A percentile compares a stretch with the other conserved stretches of the same genome.
Evolutionary conservation across 1,140 invertebrate species (phyloP).

Genomic region (Drosophila pseudoobscura): DNA sequence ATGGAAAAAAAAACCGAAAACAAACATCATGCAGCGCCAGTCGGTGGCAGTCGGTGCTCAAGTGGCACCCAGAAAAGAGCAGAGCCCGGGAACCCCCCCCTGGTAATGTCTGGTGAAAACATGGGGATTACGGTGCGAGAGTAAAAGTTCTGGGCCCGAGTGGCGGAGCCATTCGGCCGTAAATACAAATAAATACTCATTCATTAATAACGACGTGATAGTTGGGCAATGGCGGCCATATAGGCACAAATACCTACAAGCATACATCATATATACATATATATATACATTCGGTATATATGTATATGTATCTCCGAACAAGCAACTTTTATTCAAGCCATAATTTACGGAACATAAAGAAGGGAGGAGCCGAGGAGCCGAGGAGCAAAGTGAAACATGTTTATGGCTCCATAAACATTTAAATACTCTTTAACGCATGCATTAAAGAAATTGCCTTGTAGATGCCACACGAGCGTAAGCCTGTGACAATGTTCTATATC

Average conservation of each 20-base stretch:
- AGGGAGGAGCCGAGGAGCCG: neutral
- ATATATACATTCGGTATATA: slow-evolving; percentile 2
- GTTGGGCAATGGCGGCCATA: slow-evolving; percentile 47
- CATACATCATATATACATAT: slow-evolving; percentile 20
- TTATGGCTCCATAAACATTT: slow-evolving; percentile 30
- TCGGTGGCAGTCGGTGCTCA: slow-evolving; percentile 2
- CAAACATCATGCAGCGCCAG: slow-evolving; percentile 15
- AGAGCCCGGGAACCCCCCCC: neutral
- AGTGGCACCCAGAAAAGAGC: slow-evolving; percentile 21
- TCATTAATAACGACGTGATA: slow-evolving; percentile 81
- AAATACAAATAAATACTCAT: slow-evolving; percentile 81
- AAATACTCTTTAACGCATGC: slow-evolving; percentile 34
- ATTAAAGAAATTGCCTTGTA: neutral
- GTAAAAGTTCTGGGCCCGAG: slow-evolving; percentile 22
- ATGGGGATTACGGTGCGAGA: slow-evolving; percentile 1
- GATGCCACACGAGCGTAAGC: neutral
- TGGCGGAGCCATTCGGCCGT: slow-evolving; percentile 59
- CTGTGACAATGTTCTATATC: too few relatives aligned
- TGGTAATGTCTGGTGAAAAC: slow-evolving; percentile 22
- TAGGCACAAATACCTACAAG: slow-evolving; percentile 19
- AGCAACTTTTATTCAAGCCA: slow-evolving; percentile 68
- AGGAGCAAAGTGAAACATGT: neutral
- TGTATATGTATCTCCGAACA: slow-evolving; percentile 17
- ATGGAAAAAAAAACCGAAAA: slow-evolving; percentile 13
- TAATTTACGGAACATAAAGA: slow-evolving; percentile 57